A percentile compares a stretch with the other conserved stretches of the same genome.
phyloP scores from a whole-genome alignment of 1,140 invertebrate genomes.

The Caenorhabditis inopinata region DNA sequence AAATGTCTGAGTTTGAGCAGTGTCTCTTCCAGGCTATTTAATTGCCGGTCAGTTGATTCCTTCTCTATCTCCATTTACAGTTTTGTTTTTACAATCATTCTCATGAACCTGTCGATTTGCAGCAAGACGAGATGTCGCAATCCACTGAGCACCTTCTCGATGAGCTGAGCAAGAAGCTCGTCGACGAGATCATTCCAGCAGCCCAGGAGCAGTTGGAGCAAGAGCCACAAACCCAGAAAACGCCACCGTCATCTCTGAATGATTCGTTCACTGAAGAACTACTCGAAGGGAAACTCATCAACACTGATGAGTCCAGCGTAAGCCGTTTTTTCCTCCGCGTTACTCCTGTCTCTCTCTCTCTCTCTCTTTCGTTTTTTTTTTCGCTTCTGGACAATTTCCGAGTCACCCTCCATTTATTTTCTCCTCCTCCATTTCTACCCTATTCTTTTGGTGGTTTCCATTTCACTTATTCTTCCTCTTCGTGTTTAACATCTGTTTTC shows the following conservation, averaged over 20 bases:
- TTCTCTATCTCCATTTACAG: neutral
- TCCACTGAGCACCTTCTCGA: neutral
- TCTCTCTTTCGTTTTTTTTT: neutral
- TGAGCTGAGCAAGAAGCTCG: constrained; percentile 20
- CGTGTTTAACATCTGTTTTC: neutral
- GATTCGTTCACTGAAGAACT: constrained; percentile 12
- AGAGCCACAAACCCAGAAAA: neutral
- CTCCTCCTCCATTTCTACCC: neutral
- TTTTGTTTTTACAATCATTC: neutral
- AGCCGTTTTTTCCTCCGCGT: neutral
- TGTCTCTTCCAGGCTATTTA: no score
- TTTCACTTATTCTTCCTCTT: neutral
- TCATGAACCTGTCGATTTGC: neutral
- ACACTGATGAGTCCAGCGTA: constrained; percentile 29
- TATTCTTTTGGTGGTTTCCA: neutral
- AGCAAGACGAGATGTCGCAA: constrained; percentile 21
- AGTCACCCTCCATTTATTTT: constrained; percentile 16
- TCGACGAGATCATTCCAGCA: constrained; percentile 6
- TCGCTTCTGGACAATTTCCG: neutral
- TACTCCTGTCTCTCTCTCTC: neutral
- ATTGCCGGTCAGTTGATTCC: no score
- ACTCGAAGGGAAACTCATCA: constrained; percentile 18
- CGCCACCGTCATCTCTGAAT: constrained; percentile 11
- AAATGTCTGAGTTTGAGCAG: no score
- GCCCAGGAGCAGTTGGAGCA: neutral